Evolutionary conservation across 2,888 invertebrate genomes (phyloP), one percentile per base, ranked within the genome.

Genomic region (Sinopyrophorus schimmeli): DNA sequence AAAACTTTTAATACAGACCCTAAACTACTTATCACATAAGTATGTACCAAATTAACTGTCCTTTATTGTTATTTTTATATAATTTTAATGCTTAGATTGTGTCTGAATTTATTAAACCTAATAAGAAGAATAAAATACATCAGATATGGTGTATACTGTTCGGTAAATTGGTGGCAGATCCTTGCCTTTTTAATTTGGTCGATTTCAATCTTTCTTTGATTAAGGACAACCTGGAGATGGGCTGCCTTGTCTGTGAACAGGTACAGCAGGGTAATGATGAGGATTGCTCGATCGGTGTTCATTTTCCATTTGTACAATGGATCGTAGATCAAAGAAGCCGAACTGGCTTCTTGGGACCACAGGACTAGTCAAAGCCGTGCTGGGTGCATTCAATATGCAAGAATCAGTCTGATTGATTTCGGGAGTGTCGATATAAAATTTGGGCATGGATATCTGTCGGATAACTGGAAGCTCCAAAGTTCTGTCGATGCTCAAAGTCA

Each of bases 271-370:
- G 3, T 27, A 14, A 3, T 37, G 44, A 12, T 7, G 10, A 5
- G 9, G 15, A 9, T 12, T 16, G 11, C 15, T 23, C 4, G 12
- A 16, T 23, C 47, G 41, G 2, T 43, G 30, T 16, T 66, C 67
- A n/a, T 67, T 69, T 52, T 73, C 71, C 15, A 73, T 65, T 54
- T 73, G 73, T 17, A 74, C 74, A n/a, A 74, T 68, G 0, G 73
- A 72, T 46, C 69, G 65, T 41, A 74, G 58, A 56, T 74, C 73
- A 42, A 65, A 53, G 12, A 27, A 72, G n/a, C 59, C 61, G 20
- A 62, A 65, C 15, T 61, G 60, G 2, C 53, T 53, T 11, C 63
- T 61, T 32, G 68, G 64, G 23, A 48, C 10, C 12, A 64, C 55
- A 0, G 74, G 73, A 51, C 71, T 73, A 26, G 65, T 63, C 11